A percentile compares a stretch with the other conserved stretches of the same genome.
Evolutionary conservation across 2,113 vertebrate species (phyloP).

Genomic region (Limanda limanda): DNA sequence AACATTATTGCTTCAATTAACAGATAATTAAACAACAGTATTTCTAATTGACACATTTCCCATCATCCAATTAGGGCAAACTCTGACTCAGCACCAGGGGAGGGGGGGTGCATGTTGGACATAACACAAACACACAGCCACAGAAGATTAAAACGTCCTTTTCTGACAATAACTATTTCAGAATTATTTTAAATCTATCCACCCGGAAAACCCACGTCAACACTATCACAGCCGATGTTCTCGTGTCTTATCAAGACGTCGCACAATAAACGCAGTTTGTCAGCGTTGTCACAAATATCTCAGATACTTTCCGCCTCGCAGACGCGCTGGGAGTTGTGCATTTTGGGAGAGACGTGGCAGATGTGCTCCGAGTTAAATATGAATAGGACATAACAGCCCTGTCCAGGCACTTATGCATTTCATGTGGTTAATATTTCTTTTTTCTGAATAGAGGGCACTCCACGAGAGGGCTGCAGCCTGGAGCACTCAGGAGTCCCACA

Average conservation of each 20-base stretch:
- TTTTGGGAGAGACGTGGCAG: constrained; percentile 73
- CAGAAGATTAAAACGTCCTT: constrained; percentile 40
- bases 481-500: constrained; percentile 77
- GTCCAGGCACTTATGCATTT: constrained; percentile 80
- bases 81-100: constrained; percentile 65
- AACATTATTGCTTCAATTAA: constrained; percentile 81
- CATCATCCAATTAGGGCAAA: constrained; percentile 73
- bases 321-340: constrained; percentile 71
- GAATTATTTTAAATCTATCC: constrained; percentile 57
- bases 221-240: constrained; percentile 42
- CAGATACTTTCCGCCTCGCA: constrained; percentile 65
- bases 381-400: constrained; percentile 81
- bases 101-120: constrained; percentile 3
- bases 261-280: constrained; percentile 68
- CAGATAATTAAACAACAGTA: constrained; percentile 81
- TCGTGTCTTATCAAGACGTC: constrained; percentile 43
- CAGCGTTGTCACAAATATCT: constrained; percentile 69
- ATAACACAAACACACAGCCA: constrained; percentile 16
- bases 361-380: constrained; percentile 82
- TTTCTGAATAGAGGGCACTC: constrained; percentile 77
- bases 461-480: constrained; percentile 58
- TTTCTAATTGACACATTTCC: constrained; percentile 80
- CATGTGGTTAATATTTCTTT: constrained; percentile 81
- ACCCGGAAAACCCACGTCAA: constrained; percentile 14
- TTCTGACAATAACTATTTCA: constrained; percentile 31